Conservation (phyloP, 1,140 invertebrate genomes). For the Macrobrachium nipponense region DNA sequence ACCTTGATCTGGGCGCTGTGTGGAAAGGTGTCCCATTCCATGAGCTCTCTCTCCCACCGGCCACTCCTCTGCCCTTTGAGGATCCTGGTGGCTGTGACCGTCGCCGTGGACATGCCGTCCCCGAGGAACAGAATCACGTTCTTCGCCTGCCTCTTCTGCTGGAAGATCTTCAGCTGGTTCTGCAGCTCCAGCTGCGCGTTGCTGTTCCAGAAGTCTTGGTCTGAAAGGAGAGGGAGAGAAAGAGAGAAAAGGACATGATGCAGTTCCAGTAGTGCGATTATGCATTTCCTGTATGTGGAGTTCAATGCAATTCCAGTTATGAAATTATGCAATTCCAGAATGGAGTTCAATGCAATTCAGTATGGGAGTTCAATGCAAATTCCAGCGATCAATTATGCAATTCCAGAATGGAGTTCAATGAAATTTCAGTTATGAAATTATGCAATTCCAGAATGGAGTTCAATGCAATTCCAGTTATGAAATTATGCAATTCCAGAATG, state of each 20-base stretch:
- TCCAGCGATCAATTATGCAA: no score
- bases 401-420: no score
- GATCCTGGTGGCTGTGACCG: slow-evolving; percentile 80
- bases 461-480: no score
- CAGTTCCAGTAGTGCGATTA: neutral
- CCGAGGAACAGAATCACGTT: slow-evolving; percentile 85
- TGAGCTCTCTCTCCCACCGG: slow-evolving; percentile 21
- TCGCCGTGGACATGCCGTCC: slow-evolving; percentile 84
- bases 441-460: no score
- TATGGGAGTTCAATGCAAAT: neutral
- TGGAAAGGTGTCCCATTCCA: slow-evolving; percentile 34
- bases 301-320: no score
- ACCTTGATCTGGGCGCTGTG: slow-evolving; percentile 37
- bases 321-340: neutral
- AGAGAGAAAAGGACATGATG: neutral
- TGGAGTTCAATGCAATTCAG: no score
- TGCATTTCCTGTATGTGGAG: neutral
- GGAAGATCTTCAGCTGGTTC: slow-evolving; percentile 20
- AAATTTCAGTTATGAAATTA: no score
- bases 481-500: no score
- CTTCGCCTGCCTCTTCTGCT: slow-evolving; percentile 70
- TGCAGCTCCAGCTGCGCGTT: slow-evolving; percentile 13
- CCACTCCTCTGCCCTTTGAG: slow-evolving; percentile 74
- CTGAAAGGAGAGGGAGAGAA: slow-evolving; percentile 6
- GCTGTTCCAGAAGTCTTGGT: slow-evolving; percentile 39